Conservation (phyloP, 2,797 vertebrate genomes). For the Coreius guichenoti region DNA sequence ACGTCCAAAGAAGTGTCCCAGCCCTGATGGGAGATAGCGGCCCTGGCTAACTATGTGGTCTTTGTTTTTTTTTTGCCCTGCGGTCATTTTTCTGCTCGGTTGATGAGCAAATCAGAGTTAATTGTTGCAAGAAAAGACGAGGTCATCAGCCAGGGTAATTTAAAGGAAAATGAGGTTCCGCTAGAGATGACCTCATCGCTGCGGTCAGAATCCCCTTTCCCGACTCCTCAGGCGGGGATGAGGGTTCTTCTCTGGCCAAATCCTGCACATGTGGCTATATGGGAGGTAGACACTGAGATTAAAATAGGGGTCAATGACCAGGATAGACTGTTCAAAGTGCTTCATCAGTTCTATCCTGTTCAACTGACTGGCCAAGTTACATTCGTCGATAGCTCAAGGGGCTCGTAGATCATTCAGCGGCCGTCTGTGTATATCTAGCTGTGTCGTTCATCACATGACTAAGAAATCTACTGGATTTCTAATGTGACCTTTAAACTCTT, state of each 20-base stretch:
- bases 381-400: slow-evolving; percentile 47
- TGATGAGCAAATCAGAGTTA: slow-evolving; percentile 82
- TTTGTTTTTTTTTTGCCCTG: slow-evolving; percentile 64
- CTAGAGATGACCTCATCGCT: slow-evolving; percentile 78
- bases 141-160: slow-evolving; percentile 82
- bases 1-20: slow-evolving; percentile 70
- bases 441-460: slow-evolving; percentile 44
- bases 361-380: slow-evolving; percentile 43
- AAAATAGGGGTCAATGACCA: slow-evolving; percentile 57
- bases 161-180: slow-evolving; percentile 81
- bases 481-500: slow-evolving; percentile 49
- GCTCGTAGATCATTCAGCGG: slow-evolving; percentile 32
- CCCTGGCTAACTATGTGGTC: slow-evolving; percentile 66
- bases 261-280: slow-evolving; percentile 70
- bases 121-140: slow-evolving; percentile 82
- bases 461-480: slow-evolving; percentile 50
- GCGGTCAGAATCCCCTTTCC: slow-evolving; percentile 71
- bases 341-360: slow-evolving; percentile 50
- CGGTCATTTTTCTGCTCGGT: slow-evolving; percentile 67
- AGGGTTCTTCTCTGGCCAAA: slow-evolving; percentile 78
- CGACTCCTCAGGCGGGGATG: slow-evolving; percentile 72
- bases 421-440: slow-evolving; percentile 36
- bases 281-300: slow-evolving; percentile 59
- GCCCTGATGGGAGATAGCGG: slow-evolving; percentile 66
- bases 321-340: slow-evolving; percentile 51